Evolutionary conservation across 1,140 invertebrate species (phyloP).

Genomic region (Platorchestia sp.): DNA sequence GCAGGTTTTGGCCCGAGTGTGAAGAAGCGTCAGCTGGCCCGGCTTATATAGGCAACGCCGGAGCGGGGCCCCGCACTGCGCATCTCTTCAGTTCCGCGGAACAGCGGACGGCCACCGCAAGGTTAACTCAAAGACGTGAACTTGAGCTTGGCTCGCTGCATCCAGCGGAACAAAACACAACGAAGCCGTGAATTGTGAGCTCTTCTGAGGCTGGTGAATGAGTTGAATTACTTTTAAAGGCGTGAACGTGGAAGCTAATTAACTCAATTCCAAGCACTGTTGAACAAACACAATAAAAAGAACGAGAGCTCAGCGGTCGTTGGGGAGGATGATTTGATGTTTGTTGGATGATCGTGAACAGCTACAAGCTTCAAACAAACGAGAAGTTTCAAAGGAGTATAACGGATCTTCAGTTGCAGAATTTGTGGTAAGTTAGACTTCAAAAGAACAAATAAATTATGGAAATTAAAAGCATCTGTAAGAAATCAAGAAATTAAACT

Average conservation of each 20-base stretch:
- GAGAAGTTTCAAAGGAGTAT: no score
- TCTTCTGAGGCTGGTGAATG: background rate
- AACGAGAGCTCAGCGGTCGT: background rate
- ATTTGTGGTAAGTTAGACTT: background rate
- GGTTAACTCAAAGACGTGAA: constrained; percentile 34
- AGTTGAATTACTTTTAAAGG: background rate
- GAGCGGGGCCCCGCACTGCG: background rate
- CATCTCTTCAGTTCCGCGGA: background rate
- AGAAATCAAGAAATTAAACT: no score
- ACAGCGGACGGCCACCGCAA: background rate
- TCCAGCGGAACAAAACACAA: background rate
- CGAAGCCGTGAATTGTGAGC: background rate
- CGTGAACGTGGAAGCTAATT: background rate
- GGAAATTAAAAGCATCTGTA: background rate
- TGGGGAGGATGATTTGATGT: background rate
- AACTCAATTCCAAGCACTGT: background rate
- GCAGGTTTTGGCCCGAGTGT: background rate
- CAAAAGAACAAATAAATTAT: background rate
- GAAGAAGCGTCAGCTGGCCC: background rate
- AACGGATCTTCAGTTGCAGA: no score
- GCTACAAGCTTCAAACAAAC: background rate
- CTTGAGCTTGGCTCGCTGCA: background rate
- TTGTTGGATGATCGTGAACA: background rate
- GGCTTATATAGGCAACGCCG: background rate
- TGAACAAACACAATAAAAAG: background rate